Conservation (phyloP, 2,888 invertebrate species). For the Lagria hirta region DNA sequence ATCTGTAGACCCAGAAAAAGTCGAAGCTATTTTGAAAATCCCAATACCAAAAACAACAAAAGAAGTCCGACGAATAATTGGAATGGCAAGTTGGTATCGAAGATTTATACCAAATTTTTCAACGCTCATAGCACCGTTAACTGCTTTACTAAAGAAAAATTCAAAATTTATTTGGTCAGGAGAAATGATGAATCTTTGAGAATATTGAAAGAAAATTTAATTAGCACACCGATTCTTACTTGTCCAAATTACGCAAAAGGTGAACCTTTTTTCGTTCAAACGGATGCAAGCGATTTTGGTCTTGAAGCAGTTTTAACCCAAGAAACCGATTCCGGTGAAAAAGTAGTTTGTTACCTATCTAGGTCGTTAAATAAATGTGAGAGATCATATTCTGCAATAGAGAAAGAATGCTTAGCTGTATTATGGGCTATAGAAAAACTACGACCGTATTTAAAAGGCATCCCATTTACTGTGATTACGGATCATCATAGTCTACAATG, state of each 20-base stretch:
- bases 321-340: neutral
- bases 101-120: conserved; percentile 8
- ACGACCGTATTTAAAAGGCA: conserved; percentile 11
- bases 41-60: no score
- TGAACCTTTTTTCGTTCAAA: neutral
- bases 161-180: neutral
- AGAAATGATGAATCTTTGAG: neutral
- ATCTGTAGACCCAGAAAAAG: conserved; percentile 17
- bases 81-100: conserved; percentile 5
- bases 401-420: conserved; percentile 2
- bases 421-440: neutral
- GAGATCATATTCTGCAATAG: neutral
- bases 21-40: conserved; percentile 20
- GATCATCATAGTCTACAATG: conserved; percentile 15
- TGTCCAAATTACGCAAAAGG: conserved; percentile 29
- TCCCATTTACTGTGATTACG: conserved; percentile 18
- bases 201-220: conserved; percentile 9
- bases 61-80: conserved; percentile 1
- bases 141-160: neutral
- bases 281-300: neutral
- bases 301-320: conserved; percentile 1
- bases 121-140: conserved; percentile 1
- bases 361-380: neutral
- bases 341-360: neutral
- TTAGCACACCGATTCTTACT: conserved; percentile 20